Percentiles rank a stretch among this genome's conserved stretches.
Evolutionary conservation across 30 jellyfish, hydroid and myxozoan species (phyloP).

Genomic region (Aurelia aurita complex sp. Pacific): DNA sequence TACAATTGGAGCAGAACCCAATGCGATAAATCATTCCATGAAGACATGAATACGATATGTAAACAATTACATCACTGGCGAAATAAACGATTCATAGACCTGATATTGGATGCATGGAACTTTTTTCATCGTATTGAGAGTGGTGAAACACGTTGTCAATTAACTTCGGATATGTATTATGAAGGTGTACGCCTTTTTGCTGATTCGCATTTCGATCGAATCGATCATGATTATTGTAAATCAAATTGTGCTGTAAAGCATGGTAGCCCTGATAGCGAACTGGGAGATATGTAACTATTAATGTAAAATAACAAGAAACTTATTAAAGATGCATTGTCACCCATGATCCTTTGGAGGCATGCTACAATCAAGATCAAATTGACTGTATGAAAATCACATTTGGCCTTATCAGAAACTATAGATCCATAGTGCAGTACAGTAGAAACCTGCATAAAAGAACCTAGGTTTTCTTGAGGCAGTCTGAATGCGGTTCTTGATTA

Average conservation of each 20-base stretch:
- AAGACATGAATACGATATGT: slow-evolving; percentile 83
- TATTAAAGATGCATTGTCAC: too few relatives aligned
- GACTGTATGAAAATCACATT: too few relatives aligned
- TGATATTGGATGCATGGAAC: slow-evolving; percentile 73
- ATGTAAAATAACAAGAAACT: too few relatives aligned
- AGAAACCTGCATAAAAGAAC: too few relatives aligned
- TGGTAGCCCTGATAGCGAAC: slow-evolving; percentile 73
- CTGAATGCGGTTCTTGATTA: too few relatives aligned
- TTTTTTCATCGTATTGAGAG: slow-evolving; percentile 77
- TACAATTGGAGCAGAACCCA: slow-evolving; percentile 94
- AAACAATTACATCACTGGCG: slow-evolving; percentile 63
- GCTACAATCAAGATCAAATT: too few relatives aligned
- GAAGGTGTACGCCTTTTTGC: slow-evolving; percentile 95
- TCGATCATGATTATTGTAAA: slow-evolving; percentile 91
- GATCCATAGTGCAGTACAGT: too few relatives aligned
- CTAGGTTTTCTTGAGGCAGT: too few relatives aligned
- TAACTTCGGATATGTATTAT: slow-evolving; percentile 88
- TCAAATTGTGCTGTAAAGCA: slow-evolving; percentile 88
- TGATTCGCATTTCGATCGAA: slow-evolving; percentile 89
- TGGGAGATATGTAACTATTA: too few relatives aligned
- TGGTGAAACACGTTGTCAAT: slow-evolving; percentile 79
- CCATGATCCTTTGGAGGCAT: too few relatives aligned
- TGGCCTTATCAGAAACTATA: too few relatives aligned
- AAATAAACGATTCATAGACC: slow-evolving; percentile 73
- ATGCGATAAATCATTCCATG: slow-evolving; percentile 89